These are phyloP conservation scores for Peromyscus californicus DNA, from an alignment of 2,113 vertebrate species.

Conservation along the genomic window DNA sequence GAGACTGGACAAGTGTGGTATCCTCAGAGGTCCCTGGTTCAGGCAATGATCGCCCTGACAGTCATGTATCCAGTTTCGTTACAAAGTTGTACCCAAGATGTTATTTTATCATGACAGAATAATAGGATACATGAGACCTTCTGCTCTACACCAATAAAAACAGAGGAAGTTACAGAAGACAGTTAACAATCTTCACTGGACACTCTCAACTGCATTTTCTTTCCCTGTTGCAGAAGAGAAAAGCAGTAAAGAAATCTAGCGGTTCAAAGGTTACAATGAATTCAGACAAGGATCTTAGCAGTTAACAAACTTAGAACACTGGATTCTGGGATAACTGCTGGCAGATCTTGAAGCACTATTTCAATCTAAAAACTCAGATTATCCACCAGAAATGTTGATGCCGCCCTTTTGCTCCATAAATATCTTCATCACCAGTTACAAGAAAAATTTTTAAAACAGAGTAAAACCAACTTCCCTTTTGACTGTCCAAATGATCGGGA, in stretches of 20 bases:
- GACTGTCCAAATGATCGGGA: background rate
- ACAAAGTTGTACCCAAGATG: background rate
- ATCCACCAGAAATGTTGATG: background rate
- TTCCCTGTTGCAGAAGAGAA: background rate
- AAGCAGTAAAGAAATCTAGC: background rate
- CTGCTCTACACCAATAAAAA: background rate
- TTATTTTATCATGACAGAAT: background rate
- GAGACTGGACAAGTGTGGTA: background rate
- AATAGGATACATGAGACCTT: background rate
- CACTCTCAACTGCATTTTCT: background rate
- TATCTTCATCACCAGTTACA: background rate
- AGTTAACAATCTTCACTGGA: background rate
- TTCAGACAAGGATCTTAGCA: conserved; percentile 2
- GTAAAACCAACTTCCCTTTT: background rate
- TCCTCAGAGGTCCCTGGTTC: background rate
- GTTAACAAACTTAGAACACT: background rate
- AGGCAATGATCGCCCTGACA: background rate
- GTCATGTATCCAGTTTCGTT: background rate
- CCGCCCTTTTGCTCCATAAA: conserved; percentile 1
- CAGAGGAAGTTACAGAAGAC: background rate
- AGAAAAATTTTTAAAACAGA: background rate
- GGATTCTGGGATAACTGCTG: background rate
- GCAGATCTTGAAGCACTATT: conserved; percentile 14
- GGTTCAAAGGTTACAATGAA: conserved; percentile 35
- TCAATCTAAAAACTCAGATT: background rate